Evolutionary conservation across 2,888 invertebrate genomes (phyloP).

Genomic region (Apeira syringaria): DNA sequence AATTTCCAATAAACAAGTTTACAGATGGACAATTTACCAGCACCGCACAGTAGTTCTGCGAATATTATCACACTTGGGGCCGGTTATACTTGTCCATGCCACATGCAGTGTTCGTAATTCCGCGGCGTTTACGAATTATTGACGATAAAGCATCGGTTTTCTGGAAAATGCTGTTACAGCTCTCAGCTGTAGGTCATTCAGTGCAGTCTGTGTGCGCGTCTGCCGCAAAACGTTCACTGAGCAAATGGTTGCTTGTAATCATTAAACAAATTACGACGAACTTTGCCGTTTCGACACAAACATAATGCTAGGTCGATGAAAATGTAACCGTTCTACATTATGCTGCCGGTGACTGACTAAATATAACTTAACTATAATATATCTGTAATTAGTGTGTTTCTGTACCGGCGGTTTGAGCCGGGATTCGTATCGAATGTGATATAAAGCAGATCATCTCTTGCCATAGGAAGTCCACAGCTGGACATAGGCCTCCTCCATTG

Average conservation of each 20-base stretch:
- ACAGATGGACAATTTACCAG: constrained; percentile 34
- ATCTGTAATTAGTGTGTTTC: no score
- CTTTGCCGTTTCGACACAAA: constrained; percentile 25
- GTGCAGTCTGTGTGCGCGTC: constrained; percentile 34
- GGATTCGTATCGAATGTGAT: no score
- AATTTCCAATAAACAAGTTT: constrained; percentile 39
- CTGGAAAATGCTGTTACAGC: constrained; percentile 59
- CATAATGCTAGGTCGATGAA: constrained; percentile 13
- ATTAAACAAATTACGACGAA: constrained; percentile 25
- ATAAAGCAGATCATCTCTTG: no score
- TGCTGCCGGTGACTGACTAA: no score
- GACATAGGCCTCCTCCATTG: no score
- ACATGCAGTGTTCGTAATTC: constrained; percentile 61
- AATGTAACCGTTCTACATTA: constrained; percentile 5
- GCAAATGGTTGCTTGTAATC: constrained; percentile 20
- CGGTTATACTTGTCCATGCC: constrained; percentile 43
- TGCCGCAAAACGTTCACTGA: constrained; percentile 14
- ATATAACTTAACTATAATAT: no score
- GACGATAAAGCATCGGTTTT: constrained; percentile 67
- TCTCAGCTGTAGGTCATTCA: constrained; percentile 61
- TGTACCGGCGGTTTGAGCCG: no score
- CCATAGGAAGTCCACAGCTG: no score
- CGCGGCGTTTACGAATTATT: constrained; percentile 62
- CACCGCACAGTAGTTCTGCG: constrained; percentile 36
- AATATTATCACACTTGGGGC: constrained; percentile 41